These are phyloP conservation scores for Toxonevra muliebris DNA, from an alignment of 2,888 invertebrate genomes.

Conservation along the genomic window DNA sequence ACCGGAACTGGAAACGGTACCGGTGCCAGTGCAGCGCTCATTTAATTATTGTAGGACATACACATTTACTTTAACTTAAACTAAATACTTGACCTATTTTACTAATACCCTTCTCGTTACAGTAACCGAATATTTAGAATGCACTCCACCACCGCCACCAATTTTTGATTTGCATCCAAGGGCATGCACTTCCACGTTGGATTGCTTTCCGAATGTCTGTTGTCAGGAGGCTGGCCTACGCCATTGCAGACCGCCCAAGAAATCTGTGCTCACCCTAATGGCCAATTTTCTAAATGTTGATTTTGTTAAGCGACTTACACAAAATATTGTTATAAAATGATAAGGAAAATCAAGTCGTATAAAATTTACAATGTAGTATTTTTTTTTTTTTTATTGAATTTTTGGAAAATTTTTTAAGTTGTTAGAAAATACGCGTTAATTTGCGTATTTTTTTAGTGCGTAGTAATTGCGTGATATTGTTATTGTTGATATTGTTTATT, in stretches of 20 bases:
- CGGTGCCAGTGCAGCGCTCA: slow-evolving; percentile 72
- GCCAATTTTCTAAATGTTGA: slow-evolving; percentile 67
- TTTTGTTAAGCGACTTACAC: slow-evolving; percentile 61
- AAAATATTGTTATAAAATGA: slow-evolving; percentile 63
- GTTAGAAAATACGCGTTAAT: background rate
- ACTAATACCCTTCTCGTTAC: slow-evolving; percentile 19
- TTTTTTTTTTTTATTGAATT: background rate
- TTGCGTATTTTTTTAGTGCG: background rate
- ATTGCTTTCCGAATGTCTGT: slow-evolving; percentile 83
- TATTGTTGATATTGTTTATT: slow-evolving; percentile 1
- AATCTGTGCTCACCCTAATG: slow-evolving; percentile 74
- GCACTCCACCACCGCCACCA: slow-evolving; percentile 75
- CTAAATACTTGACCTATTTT: background rate
- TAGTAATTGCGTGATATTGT: background rate
- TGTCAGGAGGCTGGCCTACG: slow-evolving; percentile 79
- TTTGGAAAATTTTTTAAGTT: slow-evolving; percentile 17
- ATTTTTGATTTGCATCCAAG: slow-evolving; percentile 77
- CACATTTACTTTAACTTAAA: background rate
- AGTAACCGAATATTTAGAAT: slow-evolving; percentile 76
- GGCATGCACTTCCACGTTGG: slow-evolving; percentile 74
- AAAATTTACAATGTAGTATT: too few species aligned
- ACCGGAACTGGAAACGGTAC: slow-evolving; percentile 70
- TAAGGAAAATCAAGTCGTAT: background rate
- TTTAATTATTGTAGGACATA: slow-evolving; percentile 71
- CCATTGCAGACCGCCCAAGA: slow-evolving; percentile 78